Evolutionary conservation across 2,797 vertebrate species (phyloP).

Genomic region (Bradypodion pumilum): DNA sequence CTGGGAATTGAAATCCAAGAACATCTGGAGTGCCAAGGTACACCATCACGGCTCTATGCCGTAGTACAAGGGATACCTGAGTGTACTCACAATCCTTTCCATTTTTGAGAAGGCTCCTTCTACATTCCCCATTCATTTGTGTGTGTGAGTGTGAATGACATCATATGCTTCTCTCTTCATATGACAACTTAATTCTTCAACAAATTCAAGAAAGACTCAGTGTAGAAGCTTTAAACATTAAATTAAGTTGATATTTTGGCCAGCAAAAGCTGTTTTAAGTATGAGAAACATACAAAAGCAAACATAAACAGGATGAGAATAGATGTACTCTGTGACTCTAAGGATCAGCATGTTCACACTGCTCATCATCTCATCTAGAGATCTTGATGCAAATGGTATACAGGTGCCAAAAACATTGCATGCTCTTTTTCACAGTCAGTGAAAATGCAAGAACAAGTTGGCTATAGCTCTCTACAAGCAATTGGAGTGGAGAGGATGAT

Average conservation of each 20-base stretch:
- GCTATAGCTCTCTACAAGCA: too few relatives aligned
- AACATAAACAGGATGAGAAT: conserved; percentile 46
- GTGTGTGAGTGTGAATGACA: not conserved
- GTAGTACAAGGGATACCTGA: too few relatives aligned
- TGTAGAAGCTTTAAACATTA: conserved; percentile 39
- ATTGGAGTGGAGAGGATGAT: too few relatives aligned
- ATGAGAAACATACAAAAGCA: conserved; percentile 41
- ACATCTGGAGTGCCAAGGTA: too few relatives aligned
- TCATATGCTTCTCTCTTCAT: conserved; percentile 15
- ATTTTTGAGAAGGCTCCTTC: too few relatives aligned
- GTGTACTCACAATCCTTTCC: too few relatives aligned
- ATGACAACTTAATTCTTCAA: conserved; percentile 42
- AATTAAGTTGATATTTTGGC: conserved; percentile 53
- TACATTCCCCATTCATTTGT: too few relatives aligned
- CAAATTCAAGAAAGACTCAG: conserved; percentile 38
- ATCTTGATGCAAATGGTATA: conserved; percentile 18
- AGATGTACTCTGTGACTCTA: conserved; percentile 34
- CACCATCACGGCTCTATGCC: too few relatives aligned
- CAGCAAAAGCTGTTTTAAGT: conserved; percentile 41
- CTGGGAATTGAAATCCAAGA: too few relatives aligned
- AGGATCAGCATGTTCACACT: conserved; percentile 23
- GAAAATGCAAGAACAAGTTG: conserved; percentile 2
- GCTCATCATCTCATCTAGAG: not conserved
- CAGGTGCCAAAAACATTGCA: not conserved
- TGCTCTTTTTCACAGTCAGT: conserved; percentile 11